Base-by-base conservation (phyloP, 2,888 invertebrate species). In the Dasysyrphus albostriatus region DNA sequence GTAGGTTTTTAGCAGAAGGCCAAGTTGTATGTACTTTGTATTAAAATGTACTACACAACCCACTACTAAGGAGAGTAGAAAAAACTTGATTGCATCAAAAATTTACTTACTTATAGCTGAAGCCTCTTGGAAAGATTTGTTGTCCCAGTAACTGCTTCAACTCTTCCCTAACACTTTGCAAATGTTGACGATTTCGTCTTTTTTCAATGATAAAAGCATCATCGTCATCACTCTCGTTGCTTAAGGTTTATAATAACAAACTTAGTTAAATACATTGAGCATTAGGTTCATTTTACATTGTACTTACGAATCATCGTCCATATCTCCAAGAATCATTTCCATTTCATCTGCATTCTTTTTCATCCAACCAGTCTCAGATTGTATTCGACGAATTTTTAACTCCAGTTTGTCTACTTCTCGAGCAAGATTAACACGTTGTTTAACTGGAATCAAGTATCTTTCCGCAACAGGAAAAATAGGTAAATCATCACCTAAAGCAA, bases 291-390 rank as follows among this genome's bases (percentile, higher is more conserved):
- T 8, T 59, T 42, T 12, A 3, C 16, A 42, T 10, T 58, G 4
- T n/a, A 85, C 91, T 88, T 89, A 92, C 92, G 90, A 90, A 16
- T 89, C 91, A 89, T 91, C 90, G 83, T 93, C 94, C 83, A 95
- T 95, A 49, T 97, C 96, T 89, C 98, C 98, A 3, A 98, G 93
- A 81, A 99, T 95, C 89, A 98, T 96, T 92, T 99, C 99, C 95
- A 98, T 97, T 88, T 98, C 98, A 88, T 95, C 94, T 0, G 98
- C 97, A 2, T 96, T 96, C 91, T 96, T 96, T 89, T 96, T 95
- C 90, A 97, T 93, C 99, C 99, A 99, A 29, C 96, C 96, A 88
- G 94, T 94, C 89, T 97, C 95, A 10, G 95, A 94, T 89, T 94
- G 94, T 0, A 94, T 93, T 76, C 96, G 94, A 34, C 94, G 93